These are phyloP conservation scores for Mya arenaria DNA, from an alignment of 1,140 invertebrate species.

Conservation along the genomic window DNA sequence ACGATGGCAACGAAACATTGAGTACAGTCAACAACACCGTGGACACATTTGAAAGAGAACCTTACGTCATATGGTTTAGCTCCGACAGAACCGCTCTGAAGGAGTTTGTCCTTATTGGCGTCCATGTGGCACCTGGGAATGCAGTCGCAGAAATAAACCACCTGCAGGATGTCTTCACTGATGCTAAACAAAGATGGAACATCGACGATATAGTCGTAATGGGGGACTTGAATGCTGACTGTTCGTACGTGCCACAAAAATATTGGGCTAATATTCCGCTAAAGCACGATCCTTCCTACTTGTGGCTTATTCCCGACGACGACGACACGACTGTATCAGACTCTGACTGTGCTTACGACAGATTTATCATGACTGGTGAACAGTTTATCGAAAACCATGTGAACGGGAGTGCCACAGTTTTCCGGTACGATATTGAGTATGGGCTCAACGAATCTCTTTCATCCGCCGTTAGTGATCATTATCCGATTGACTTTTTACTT, in stretches of 20 bases:
- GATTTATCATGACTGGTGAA: slow-evolving; percentile 46
- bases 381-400: not conserved
- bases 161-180: slow-evolving; percentile 44
- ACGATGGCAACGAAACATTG: slow-evolving; percentile 6
- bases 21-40: not conserved
- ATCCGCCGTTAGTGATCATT: slow-evolving; percentile 30
- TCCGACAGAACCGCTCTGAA: not conserved
- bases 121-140: slow-evolving; percentile 54
- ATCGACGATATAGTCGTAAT: slow-evolving; percentile 66
- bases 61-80: slow-evolving; percentile 19
- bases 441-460: slow-evolving; percentile 19
- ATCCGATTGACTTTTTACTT: slow-evolving; percentile 40
- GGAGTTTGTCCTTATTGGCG: slow-evolving; percentile 52
- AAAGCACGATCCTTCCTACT: slow-evolving; percentile 64
- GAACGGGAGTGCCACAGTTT: slow-evolving; percentile 12
- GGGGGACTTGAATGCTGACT: slow-evolving; percentile 80
- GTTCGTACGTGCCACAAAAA: slow-evolving; percentile 72
- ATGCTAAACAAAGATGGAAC: slow-evolving; percentile 24
- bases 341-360: slow-evolving; percentile 79
- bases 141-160: slow-evolving; percentile 55
- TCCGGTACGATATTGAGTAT: slow-evolving; percentile 12
- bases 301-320: slow-evolving; percentile 76
- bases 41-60: slow-evolving; percentile 44
- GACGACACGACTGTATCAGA: slow-evolving; percentile 75
- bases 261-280: slow-evolving; percentile 71